Evolutionary conservation across 2,888 invertebrate genomes (phyloP).

Genomic region (Phortica magna): DNA sequence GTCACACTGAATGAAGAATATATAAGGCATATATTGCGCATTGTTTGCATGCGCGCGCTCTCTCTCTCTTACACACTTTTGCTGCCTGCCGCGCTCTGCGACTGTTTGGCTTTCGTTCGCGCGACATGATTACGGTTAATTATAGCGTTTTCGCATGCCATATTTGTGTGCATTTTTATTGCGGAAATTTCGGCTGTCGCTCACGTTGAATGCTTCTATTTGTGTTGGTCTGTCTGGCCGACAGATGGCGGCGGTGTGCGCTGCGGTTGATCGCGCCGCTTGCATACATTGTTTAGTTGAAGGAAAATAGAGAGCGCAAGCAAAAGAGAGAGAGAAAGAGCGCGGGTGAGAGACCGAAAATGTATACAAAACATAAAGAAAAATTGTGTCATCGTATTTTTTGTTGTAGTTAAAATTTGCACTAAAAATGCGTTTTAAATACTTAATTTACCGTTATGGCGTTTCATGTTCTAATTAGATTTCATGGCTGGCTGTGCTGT

Average conservation of each 20-base stretch:
- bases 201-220: background rate
- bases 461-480: background rate
- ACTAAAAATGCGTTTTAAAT: background rate
- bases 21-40: too few species aligned
- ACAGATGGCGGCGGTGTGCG: background rate
- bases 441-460: background rate
- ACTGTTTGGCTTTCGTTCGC: background rate
- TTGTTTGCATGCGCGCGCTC: background rate
- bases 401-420: background rate
- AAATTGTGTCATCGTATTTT: background rate
- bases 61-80: background rate
- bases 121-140: slow-evolving; percentile 17
- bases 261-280: too few species aligned
- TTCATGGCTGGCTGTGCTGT: background rate
- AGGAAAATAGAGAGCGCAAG: too few species aligned
- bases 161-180: slow-evolving; percentile 12
- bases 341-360: too few species aligned
- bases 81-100: background rate
- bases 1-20: too few species aligned
- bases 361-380: background rate
- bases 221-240: background rate
- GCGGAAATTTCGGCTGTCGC: slow-evolving; percentile 13
- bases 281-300: too few species aligned
- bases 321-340: too few species aligned
- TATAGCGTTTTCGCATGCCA: slow-evolving; percentile 9